These are phyloP conservation scores for Rhamnusium bicolor DNA, from an alignment of 2,888 invertebrate species.

Conservation along the genomic window DNA sequence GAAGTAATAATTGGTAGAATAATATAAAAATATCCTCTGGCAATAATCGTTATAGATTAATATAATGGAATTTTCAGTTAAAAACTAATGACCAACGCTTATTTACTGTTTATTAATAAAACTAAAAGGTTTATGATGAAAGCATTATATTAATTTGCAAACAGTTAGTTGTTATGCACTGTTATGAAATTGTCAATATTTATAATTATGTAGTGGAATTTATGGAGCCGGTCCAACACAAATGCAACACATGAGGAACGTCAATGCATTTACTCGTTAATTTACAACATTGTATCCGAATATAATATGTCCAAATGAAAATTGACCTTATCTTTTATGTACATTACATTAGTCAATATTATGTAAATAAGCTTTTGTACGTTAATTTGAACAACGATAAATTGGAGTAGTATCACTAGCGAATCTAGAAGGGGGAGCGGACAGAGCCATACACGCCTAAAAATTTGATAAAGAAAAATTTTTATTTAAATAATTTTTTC, in stretches of 20 bases:
- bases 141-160: conserved; percentile 8
- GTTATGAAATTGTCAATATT: conserved; percentile 5
- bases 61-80: neutral
- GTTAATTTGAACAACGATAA: no score
- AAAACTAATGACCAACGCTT: conserved; percentile 3
- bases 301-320: conserved; percentile 1
- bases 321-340: no score
- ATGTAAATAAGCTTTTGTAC: no score
- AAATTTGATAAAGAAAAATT: no score
- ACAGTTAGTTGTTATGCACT: neutral
- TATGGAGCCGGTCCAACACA: neutral
- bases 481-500: no score
- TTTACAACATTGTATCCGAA: neutral
- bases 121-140: neutral
- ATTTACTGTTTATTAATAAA: neutral
- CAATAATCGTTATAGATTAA: neutral
- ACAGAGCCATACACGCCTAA: no score
- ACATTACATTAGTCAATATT: no score
- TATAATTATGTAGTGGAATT: neutral
- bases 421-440: no score
- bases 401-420: no score
- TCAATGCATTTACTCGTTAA: neutral
- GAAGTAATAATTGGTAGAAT: no score
- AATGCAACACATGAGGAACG: neutral
- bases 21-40: no score